Evolutionary conservation across 2,888 invertebrate genomes (phyloP).

Genomic region (Zaprionus lineosus): DNA sequence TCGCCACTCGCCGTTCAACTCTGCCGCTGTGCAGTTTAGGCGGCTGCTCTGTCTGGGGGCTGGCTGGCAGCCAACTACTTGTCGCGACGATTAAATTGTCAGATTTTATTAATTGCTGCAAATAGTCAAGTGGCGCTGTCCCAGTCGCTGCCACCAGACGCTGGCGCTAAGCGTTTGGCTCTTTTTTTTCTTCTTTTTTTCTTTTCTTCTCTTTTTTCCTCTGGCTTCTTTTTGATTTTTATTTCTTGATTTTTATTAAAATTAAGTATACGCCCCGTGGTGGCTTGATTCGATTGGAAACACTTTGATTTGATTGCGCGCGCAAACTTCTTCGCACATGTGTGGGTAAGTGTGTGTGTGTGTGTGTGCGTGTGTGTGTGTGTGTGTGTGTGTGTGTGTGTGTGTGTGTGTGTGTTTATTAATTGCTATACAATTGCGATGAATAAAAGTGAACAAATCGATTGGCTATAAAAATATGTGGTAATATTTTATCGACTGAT

Average conservation of each 20-base stretch:
- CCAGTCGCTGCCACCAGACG: not conserved
- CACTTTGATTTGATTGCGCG: constrained; percentile 56
- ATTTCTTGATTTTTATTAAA: constrained; percentile 28
- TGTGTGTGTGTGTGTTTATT: constrained; percentile 24
- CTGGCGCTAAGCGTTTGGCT: constrained; percentile 3
- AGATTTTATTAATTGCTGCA: constrained; percentile 81
- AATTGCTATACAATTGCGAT: constrained; percentile 50
- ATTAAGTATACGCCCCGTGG: constrained; percentile 72
- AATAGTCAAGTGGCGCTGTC: constrained; percentile 60
- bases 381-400: constrained; percentile 5
- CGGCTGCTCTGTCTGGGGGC: constrained; percentile 60
- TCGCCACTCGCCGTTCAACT: too few species aligned
- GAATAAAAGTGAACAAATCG: constrained; percentile 23
- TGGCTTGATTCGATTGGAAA: constrained; percentile 70
- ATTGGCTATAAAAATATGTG: constrained; percentile 12
- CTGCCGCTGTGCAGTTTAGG: too few species aligned
- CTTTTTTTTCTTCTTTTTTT: constrained; percentile 11
- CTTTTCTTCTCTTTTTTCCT: constrained; percentile 4
- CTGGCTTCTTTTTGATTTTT: constrained; percentile 20
- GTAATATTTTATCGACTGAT: constrained; percentile 11
- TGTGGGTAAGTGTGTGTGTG: constrained; percentile 2
- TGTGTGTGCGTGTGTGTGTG: constrained; percentile 4
- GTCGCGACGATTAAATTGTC: constrained; percentile 81
- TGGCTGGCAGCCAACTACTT: constrained; percentile 78
- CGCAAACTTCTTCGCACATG: constrained; percentile 18